Conservation (phyloP, 2,797 vertebrate species). For the Sardinella longiceps region DNA sequence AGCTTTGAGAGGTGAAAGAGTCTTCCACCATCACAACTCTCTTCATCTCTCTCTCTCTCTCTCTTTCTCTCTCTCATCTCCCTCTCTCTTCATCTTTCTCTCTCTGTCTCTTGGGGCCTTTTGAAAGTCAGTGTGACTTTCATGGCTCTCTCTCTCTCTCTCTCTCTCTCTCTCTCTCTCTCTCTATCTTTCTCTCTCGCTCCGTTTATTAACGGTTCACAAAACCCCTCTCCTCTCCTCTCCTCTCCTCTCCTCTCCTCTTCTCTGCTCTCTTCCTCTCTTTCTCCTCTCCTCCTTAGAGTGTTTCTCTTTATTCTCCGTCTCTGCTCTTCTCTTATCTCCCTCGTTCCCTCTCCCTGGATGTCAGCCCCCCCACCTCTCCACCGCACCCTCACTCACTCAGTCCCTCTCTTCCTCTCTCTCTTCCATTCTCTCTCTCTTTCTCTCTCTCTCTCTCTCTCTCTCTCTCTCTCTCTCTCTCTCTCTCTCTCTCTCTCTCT, state of each 20-base stretch:
- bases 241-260: conserved; percentile 12
- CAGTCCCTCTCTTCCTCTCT: neutral
- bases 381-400: neutral
- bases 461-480: neutral
- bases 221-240: conserved; percentile 32
- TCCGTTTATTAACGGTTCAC: conserved; percentile 43
- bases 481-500: neutral
- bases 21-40: neutral
- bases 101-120: conserved; percentile 25
- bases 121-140: conserved; percentile 57
- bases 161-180: conserved; percentile 31
- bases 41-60: neutral
- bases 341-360: neutral
- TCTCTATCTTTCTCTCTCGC: conserved; percentile 16
- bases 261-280: neutral
- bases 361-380: neutral
- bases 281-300: neutral
- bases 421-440: neutral
- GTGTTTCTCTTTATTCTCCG: neutral
- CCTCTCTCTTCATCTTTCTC: neutral
- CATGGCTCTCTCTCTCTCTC: neutral
- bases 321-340: neutral
- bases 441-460: neutral
- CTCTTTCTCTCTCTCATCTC: neutral
- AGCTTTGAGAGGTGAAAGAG: neutral